A percentile compares a stretch with the other conserved stretches of the same genome.
Evolutionary conservation across 2,888 invertebrate species (phyloP).

Genomic region (Aphelenchoides bicaudatus): DNA sequence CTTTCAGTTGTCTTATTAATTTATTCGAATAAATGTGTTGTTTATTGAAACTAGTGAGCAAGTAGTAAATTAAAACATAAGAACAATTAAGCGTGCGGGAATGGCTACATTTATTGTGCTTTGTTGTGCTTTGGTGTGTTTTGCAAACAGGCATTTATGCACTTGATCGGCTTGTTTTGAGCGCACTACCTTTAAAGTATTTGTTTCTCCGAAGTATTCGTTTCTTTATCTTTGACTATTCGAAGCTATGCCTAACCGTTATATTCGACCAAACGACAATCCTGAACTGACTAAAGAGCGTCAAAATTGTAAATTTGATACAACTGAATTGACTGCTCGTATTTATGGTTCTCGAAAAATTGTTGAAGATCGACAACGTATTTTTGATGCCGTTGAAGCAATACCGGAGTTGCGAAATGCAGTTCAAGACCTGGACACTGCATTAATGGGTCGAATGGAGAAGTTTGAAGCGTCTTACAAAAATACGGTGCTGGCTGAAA

Average conservation of each 20-base stretch:
- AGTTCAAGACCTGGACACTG: neutral
- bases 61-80: too few relatives aligned
- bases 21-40: neutral
- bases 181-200: too few relatives aligned
- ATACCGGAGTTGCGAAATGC: neutral
- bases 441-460: neutral
- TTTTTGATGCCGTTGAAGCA: neutral
- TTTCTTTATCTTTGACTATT: neutral
- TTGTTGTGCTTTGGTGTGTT: too few relatives aligned
- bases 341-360: neutral
- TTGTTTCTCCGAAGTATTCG: too few relatives aligned
- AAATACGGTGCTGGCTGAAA: neutral
- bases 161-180: too few relatives aligned
- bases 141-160: too few relatives aligned
- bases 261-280: neutral
- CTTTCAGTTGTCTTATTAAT: constrained; percentile 13
- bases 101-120: too few relatives aligned
- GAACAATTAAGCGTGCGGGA: neutral
- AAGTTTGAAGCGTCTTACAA: neutral
- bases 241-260: neutral
- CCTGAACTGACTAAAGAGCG: neutral
- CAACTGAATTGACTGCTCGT: neutral
- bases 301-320: neutral
- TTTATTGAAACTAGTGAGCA: neutral
- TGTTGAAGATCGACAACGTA: neutral